Conservation (phyloP, 2,888 invertebrate species). For the Macrosiphum euphorbiae region DNA sequence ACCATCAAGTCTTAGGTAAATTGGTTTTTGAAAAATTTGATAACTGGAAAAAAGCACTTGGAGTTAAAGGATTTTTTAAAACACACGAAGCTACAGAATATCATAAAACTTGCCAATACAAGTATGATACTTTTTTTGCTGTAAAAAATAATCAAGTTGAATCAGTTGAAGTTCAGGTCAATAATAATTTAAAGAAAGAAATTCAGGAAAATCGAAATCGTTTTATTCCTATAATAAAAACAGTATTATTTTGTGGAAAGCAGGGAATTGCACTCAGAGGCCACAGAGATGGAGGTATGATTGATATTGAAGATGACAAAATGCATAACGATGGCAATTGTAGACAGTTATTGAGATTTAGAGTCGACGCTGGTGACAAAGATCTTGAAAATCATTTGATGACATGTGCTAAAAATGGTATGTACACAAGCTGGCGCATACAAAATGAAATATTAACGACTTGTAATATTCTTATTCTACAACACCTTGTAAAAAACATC, state of each 20-base stretch:
- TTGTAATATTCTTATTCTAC: constrained; percentile 6
- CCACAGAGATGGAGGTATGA: background rate
- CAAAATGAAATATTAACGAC: constrained; percentile 21
- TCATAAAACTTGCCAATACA: background rate
- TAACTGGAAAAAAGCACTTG: constrained; percentile 2
- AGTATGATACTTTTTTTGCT: constrained; percentile 23
- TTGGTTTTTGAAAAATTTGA: background rate
- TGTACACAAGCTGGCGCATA: constrained; percentile 13
- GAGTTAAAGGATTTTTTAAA: background rate
- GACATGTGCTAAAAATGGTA: background rate
- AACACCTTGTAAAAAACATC: background rate
- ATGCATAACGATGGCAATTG: constrained; percentile 27
- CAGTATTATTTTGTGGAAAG: constrained; percentile 34
- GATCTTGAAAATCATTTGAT: constrained; percentile 14
- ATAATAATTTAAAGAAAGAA: constrained; percentile 20
- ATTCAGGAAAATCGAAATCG: constrained; percentile 6
- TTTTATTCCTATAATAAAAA: constrained; percentile 31
- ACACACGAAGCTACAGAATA: background rate
- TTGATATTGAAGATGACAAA: background rate
- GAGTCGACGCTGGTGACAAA: constrained; percentile 15
- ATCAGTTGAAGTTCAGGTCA: background rate
- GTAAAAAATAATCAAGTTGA: background rate
- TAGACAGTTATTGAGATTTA: constrained; percentile 19
- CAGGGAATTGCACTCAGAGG: background rate
- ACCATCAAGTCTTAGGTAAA: background rate